Base-by-base conservation (phyloP, 2,888 invertebrate species). In the Synanthedon andrenaeformis region DNA sequence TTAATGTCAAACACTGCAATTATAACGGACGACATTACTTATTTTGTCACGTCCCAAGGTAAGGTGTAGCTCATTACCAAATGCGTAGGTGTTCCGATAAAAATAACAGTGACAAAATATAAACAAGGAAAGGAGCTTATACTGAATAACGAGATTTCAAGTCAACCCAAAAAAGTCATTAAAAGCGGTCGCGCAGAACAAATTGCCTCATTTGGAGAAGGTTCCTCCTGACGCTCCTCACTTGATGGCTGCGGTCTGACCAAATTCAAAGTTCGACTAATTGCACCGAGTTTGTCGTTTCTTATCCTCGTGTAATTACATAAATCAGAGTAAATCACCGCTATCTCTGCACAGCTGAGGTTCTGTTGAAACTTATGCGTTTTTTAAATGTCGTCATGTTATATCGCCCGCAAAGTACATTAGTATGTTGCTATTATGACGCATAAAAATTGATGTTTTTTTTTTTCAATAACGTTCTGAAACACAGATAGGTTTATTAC, bases 141-240 rank as follows among this genome's bases (percentile, higher is more conserved):
- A 62, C 58, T 61, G 63, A 69, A 66, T 68, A 65, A 67, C 64
- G 59, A 69, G 64, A 66, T 62, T 61, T 62, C 64, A 60, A 58
- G 55, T 62, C 62, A 57, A 50, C 62, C 65, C 63, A 66, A 72
- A 72, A 72, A 67, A 66, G 67, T 69, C 63, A 67, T 74, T 67
- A 74, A 68, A 64, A 59, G 59, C 65, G 60, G 58, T 65, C 65
- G 62, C 52, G 63, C 67, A 63, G 66, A 68, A 74, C 71, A 70
- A 74, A 76, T 76, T 70, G 63, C 64, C 68, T 69, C 64, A 64
- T 70, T 70, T 66, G 60, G 54, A 54, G 56, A 53, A 58, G 57
- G 57, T 59, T 58, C 58, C 54, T 58, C 59, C 50, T 53, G 57
- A 56, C 61, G 54, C 57, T 56, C 52, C 42, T 56, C 52, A 48